These are phyloP conservation scores for Monochamus alternatus DNA, from an alignment of 2,888 invertebrate genomes.

Conservation along the genomic window DNA sequence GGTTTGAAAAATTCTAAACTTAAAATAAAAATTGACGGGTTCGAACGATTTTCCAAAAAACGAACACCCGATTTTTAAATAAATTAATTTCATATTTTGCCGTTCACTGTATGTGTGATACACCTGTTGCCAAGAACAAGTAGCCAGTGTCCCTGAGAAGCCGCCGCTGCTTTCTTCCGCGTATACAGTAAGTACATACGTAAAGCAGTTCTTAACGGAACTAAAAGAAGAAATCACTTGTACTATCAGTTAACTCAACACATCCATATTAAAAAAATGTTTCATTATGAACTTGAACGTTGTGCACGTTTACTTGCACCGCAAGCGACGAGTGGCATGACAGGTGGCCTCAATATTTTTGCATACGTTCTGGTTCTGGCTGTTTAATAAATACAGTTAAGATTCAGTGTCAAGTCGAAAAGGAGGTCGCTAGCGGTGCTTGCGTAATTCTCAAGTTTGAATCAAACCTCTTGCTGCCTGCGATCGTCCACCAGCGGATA, in stretches of 20 bases:
- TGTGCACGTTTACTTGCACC: background rate
- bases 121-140: background rate
- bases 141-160: background rate
- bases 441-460: conserved; percentile 56
- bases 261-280: background rate
- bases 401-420: conserved; percentile 61
- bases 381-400: conserved; percentile 40
- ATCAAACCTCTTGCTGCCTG: conserved; percentile 39
- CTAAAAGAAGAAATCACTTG: conserved; percentile 3
- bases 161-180: background rate
- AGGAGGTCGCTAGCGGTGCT: conserved; percentile 61
- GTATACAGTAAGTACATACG: background rate
- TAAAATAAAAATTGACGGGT: too few relatives aligned
- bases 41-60: too few relatives aligned
- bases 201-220: background rate
- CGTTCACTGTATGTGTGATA: too few relatives aligned
- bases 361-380: conserved; percentile 22
- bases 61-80: too few relatives aligned
- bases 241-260: background rate
- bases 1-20: too few relatives aligned
- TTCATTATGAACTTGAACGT: conserved; percentile 7
- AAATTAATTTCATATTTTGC: too few relatives aligned
- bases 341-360: conserved; percentile 40
- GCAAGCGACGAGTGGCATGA: conserved; percentile 8
- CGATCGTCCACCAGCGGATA: conserved; percentile 37